Evolutionary conservation across 2,888 invertebrate species (phyloP).

Genomic region (Lagria hirta): DNA sequence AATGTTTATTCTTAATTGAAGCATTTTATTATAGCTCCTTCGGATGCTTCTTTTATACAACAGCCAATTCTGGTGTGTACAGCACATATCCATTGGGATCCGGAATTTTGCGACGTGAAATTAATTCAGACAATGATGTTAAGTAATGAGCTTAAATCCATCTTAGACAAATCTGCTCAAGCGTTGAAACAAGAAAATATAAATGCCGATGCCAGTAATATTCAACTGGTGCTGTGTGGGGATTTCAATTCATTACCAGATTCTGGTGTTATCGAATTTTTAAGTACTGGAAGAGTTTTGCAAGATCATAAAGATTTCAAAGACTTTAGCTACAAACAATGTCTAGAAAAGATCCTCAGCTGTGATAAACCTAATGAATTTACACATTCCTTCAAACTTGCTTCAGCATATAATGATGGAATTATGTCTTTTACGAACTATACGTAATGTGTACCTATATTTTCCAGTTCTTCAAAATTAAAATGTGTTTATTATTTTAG

Average conservation of each 20-base stretch:
- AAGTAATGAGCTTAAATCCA: slow-evolving; percentile 87
- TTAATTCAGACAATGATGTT: slow-evolving; percentile 99
- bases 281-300: slow-evolving; percentile 86
- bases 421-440: slow-evolving; percentile 99
- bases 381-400: slow-evolving; percentile 94
- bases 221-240: slow-evolving; percentile 92
- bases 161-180: slow-evolving; percentile 83
- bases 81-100: slow-evolving; percentile 99
- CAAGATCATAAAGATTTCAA: slow-evolving; percentile 96
- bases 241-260: slow-evolving; percentile 98
- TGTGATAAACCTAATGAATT: slow-evolving; percentile 85
- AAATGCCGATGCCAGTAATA: slow-evolving; percentile 73
- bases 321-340: slow-evolving; percentile 88
- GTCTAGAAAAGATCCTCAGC: slow-evolving; percentile 85
- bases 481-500: slow-evolving; percentile 59
- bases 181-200: slow-evolving; percentile 69
- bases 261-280: slow-evolving; percentile 96
- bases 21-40: slow-evolving; percentile 55
- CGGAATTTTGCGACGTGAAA: slow-evolving; percentile 99
- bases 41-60: slow-evolving; percentile 73
- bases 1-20: too few species aligned
- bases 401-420: slow-evolving; percentile 92
- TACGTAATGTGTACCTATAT: slow-evolving; percentile 66
- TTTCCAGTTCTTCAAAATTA: neutral
- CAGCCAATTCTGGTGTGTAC: slow-evolving; percentile 95